Conservation (phyloP, 2,113 vertebrate species). For the Columba livia region DNA sequence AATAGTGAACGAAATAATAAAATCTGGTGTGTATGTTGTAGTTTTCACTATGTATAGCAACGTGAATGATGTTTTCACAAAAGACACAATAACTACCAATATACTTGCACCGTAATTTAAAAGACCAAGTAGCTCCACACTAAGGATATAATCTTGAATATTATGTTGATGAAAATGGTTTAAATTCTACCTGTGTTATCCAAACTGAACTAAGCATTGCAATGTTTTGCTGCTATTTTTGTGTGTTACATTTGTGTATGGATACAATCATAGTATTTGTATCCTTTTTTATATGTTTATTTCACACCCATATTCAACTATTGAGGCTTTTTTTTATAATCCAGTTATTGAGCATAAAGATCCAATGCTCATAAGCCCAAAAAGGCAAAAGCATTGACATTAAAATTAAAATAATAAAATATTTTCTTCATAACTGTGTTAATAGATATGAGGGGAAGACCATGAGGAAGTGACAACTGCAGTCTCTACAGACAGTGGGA, state of each 20-base stretch:
- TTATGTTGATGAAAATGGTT: neutral
- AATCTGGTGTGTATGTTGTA: neutral
- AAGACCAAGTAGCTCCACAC: neutral
- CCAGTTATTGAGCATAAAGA: neutral
- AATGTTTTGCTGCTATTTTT: neutral
- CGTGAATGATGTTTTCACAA: neutral
- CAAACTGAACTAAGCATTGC: neutral
- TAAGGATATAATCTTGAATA: neutral
- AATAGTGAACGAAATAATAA: neutral
- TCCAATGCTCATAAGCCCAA: neutral
- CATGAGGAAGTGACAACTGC: neutral
- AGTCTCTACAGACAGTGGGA: neutral
- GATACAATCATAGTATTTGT: rapidly evolving
- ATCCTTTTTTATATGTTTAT: neutral
- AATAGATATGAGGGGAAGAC: neutral
- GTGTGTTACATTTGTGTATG: neutral
- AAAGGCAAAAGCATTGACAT: neutral
- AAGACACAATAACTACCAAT: neutral
- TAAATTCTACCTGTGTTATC: neutral
- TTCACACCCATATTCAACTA: neutral
- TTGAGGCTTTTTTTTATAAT: neutral
- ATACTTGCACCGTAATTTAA: neutral
- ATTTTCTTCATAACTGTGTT: neutral
- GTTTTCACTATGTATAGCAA: neutral
- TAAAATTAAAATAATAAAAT: neutral